Percentiles rank a stretch among this genome's conserved stretches.
phyloP scores from a whole-genome alignment of 2,113 vertebrate genomes.

The Daphoenositta chrysoptera region DNA sequence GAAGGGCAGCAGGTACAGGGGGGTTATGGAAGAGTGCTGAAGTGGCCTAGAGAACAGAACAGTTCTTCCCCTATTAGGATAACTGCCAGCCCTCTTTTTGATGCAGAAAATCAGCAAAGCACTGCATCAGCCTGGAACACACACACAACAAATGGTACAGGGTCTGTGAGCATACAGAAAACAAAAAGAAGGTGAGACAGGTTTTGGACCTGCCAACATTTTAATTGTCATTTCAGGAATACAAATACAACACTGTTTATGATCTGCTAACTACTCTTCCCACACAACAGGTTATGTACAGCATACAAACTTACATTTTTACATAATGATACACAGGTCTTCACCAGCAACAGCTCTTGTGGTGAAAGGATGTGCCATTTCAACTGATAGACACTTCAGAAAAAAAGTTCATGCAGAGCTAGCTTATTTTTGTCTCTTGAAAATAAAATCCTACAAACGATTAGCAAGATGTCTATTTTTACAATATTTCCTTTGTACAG shows the following conservation, averaged over 20 bases:
- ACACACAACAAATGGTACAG: not conserved
- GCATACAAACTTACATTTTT: not conserved
- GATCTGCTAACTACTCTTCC: not conserved
- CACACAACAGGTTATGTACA: not conserved
- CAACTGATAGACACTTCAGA: not conserved
- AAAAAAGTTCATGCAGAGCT: not conserved
- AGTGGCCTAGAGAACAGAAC: not conserved
- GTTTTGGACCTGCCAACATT: not conserved
- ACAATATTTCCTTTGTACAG: not conserved
- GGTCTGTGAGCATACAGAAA: not conserved
- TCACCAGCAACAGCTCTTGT: not conserved
- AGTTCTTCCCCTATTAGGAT: not conserved
- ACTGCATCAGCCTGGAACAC: not conserved
- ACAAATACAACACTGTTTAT: not conserved
- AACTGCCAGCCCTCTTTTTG: not conserved
- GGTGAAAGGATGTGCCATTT: not conserved
- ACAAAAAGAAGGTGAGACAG: not conserved
- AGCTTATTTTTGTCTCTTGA: constrained; percentile 62
- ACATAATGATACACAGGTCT: constrained; percentile 1
- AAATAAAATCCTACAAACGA: not conserved
- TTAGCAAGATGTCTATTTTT: not conserved
- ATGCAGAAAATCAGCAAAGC: not conserved
- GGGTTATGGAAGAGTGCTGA: not conserved
- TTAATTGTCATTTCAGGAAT: not conserved
- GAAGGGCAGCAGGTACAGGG: not conserved